Evolutionary conservation across 2,888 invertebrate genomes (phyloP).

Genomic region (Bombyx huttoni): DNA sequence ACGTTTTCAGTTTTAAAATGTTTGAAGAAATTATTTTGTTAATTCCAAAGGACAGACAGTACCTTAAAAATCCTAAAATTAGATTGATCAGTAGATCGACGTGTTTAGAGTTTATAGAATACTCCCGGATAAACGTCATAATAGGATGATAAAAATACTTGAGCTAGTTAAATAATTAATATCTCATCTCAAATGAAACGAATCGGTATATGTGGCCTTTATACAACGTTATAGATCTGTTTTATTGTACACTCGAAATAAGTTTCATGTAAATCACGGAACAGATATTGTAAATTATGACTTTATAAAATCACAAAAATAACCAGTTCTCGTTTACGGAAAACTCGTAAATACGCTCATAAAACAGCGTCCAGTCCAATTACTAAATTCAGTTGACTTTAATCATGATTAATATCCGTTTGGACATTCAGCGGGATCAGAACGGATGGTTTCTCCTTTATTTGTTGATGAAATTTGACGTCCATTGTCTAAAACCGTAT

Average conservation of each 20-base stretch:
- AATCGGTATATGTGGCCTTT: no score
- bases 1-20: not conserved
- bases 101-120: no score
- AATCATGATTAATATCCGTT: conserved; percentile 49
- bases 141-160: no score
- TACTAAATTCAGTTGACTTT: conserved; percentile 48
- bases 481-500: not conserved
- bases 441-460: conserved; percentile 21
- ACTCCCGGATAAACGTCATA: no score
- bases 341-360: conserved; percentile 51
- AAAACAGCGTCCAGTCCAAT: conserved; percentile 48
- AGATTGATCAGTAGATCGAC: no score
- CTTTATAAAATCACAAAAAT: conserved; percentile 18
- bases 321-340: conserved; percentile 28
- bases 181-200: no score
- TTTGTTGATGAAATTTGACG: not conserved
- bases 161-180: no score
- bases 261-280: not conserved
- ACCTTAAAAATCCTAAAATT: no score
- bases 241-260: not conserved
- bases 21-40: no score
- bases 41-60: no score
- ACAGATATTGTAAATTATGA: not conserved
- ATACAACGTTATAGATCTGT: not conserved
- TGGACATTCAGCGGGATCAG: conserved; percentile 17